Evolutionary conservation across 1,140 invertebrate species (phyloP).

Genomic region (Cydia strobilella): DNA sequence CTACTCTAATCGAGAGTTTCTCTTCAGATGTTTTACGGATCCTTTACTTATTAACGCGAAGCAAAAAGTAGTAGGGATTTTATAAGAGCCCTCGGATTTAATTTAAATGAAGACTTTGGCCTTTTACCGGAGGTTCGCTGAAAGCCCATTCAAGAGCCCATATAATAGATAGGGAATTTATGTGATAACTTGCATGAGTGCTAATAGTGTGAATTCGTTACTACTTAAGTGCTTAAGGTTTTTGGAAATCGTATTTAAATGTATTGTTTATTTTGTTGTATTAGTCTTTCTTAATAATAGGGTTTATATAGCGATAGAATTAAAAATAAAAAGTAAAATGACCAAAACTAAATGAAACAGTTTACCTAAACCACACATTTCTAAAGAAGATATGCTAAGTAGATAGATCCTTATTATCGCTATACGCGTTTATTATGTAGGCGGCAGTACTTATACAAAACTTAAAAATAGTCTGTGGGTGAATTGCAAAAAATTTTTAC

Average conservation of each 20-base stretch:
- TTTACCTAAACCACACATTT: no score
- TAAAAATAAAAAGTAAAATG: no score
- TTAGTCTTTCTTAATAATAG: no score
- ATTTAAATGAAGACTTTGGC: background rate
- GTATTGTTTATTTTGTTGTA: no score
- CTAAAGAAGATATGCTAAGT: no score
- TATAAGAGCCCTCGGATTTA: background rate
- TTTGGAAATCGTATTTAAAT: background rate
- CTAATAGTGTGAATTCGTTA: background rate
- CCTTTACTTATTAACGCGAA: background rate
- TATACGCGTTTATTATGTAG: no score
- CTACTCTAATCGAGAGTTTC: background rate
- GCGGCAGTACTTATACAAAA: no score
- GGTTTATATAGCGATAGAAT: no score
- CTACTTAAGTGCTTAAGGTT: background rate
- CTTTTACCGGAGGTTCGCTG: background rate
- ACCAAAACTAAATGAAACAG: no score
- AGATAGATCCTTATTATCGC: no score
- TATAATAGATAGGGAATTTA: background rate
- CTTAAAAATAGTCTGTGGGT: no score
- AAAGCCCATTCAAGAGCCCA: background rate
- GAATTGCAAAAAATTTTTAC: no score
- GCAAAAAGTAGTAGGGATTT: background rate
- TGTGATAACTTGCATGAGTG: background rate
- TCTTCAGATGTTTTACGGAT: background rate